Conservation (phyloP, 2,113 vertebrate genomes). For the Egretta garzetta region DNA sequence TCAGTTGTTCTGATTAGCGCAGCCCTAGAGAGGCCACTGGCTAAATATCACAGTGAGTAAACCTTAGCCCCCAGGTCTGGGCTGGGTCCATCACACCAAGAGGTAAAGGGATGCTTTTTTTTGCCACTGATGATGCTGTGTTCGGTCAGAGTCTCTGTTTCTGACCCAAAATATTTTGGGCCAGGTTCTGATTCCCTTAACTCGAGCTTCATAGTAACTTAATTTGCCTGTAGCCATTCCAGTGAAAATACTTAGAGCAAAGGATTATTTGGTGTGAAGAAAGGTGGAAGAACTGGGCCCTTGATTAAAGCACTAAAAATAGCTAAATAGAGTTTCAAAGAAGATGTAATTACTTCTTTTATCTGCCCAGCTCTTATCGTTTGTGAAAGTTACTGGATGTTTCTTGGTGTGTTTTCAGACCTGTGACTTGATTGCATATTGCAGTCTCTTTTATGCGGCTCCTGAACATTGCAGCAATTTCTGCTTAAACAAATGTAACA, state of each 20-base stretch:
- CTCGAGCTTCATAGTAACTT: neutral
- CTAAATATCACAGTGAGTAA: conserved; percentile 22
- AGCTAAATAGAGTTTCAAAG: conserved; percentile 33
- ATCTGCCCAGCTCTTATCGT: conserved; percentile 46
- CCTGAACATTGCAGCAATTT: conserved; percentile 47
- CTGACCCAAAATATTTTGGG: neutral
- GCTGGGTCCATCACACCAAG: neutral
- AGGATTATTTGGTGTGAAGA: neutral
- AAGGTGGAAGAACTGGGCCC: conserved; percentile 14
- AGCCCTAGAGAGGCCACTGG: conserved; percentile 5
- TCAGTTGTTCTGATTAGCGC: conserved; percentile 25
- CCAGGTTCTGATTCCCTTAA: neutral
- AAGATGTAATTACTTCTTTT: conserved; percentile 52
- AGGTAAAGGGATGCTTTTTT: neutral
- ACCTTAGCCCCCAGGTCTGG: neutral
- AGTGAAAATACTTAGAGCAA: neutral
- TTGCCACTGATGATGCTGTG: neutral
- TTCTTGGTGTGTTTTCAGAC: conserved; percentile 62
- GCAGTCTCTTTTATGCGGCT: conserved; percentile 6
- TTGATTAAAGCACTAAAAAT: conserved; percentile 51
- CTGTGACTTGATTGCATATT: conserved; percentile 57
- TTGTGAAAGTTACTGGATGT: conserved; percentile 38
- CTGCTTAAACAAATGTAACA: conserved; percentile 68
- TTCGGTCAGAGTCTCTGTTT: neutral
- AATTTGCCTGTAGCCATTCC: neutral